These are phyloP conservation scores for Penaeus vannamei DNA, from an alignment of 1,140 invertebrate species.

Conservation along the genomic window DNA sequence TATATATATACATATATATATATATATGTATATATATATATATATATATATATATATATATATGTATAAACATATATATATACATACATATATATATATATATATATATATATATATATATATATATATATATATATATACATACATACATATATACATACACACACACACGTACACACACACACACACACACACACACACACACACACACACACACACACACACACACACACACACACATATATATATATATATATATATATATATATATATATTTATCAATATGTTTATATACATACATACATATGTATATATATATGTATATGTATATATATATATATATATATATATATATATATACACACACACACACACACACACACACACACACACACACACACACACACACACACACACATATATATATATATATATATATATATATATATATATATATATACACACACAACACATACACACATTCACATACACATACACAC, in stretches of 20 bases:
- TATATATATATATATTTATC: conserved; percentile 27
- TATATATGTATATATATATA: background rate
- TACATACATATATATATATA: background rate
- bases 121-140: conserved; percentile 23
- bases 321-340: background rate
- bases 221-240: too few species aligned
- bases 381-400: background rate
- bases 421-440: background rate
- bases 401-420: background rate
- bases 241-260: background rate
- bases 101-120: background rate
- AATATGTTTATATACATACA: background rate
- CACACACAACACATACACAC: background rate
- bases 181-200: too few species aligned
- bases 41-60: background rate
- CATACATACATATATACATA: background rate
- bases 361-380: too few species aligned
- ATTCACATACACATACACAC: background rate
- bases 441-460: background rate
- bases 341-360: conserved; percentile 2
- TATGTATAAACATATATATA: background rate
- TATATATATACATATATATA: background rate
- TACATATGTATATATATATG: conserved; percentile 16
- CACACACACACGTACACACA: too few species aligned
- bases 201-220: too few species aligned